A percentile compares a stretch with the other conserved stretches of the same genome.
Conservation (phyloP, 2,113 vertebrate genomes). For the Syrmaticus mikado region DNA sequence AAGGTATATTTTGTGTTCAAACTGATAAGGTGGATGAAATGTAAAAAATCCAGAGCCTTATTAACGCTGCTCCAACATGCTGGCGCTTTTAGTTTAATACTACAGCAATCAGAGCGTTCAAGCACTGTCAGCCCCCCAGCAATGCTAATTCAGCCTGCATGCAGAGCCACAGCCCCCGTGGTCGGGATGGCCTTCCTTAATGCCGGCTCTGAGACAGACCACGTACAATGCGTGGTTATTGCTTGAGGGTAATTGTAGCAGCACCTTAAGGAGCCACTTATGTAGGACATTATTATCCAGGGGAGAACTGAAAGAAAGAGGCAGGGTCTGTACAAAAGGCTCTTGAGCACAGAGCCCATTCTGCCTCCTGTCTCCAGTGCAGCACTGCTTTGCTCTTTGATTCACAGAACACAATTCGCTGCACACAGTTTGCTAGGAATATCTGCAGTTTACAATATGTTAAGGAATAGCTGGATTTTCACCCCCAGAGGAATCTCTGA, state of each 20-base stretch:
- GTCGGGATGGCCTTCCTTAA: background rate
- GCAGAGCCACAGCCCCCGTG: background rate
- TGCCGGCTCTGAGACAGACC: background rate
- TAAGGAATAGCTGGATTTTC: conserved; percentile 19
- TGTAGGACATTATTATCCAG: background rate
- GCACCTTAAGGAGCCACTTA: background rate
- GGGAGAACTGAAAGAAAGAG: background rate
- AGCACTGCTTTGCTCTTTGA: background rate
- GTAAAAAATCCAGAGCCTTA: background rate
- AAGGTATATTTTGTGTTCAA: background rate
- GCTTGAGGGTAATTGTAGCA: background rate
- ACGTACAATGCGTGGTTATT: background rate
- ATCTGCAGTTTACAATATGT: background rate
- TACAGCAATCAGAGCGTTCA: background rate
- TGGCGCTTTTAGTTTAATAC: background rate
- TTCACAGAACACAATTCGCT: background rate
- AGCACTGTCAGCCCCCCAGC: background rate
- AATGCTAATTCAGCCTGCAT: background rate
- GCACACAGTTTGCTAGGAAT: background rate
- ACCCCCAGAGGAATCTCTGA: conserved; percentile 10
- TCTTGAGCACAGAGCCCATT: background rate
- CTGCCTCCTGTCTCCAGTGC: background rate
- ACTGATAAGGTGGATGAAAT: conserved; percentile 1
- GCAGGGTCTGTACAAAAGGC: background rate
- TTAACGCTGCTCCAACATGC: rapidly evolving